Conservation (phyloP, 1,140 invertebrate genomes). For the Drosophila bipectinata region DNA sequence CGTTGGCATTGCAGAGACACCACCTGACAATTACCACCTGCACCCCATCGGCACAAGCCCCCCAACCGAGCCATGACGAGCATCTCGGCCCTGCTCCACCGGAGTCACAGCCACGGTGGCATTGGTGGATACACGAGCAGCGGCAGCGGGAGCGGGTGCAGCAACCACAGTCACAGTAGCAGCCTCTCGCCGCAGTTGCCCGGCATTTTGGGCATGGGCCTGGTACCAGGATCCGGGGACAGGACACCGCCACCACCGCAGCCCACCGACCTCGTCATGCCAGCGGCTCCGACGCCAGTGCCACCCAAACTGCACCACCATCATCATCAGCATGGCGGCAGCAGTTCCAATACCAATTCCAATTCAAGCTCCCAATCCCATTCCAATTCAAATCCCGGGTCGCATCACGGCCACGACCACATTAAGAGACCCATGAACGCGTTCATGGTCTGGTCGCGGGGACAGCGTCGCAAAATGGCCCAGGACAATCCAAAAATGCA, state of each 20-base stretch:
- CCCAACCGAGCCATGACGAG: constrained; percentile 52
- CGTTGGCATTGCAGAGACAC: constrained; percentile 64
- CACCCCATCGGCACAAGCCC: constrained; percentile 14
- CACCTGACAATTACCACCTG: constrained; percentile 64
- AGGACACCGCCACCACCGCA: constrained; percentile 25
- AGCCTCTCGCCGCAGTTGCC: constrained; percentile 72
- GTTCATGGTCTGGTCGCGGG: constrained; percentile 97
- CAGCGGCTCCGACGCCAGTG: constrained; percentile 38
- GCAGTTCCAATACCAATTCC: constrained; percentile 15
- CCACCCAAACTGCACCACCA: constrained; percentile 46
- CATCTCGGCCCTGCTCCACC: constrained; percentile 69
- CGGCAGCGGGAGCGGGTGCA: constrained; percentile 61
- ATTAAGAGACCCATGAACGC: constrained; percentile 97
- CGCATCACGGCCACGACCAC: constrained; percentile 86
- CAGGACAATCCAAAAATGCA: constrained; percentile 99
- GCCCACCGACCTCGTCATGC: constrained; percentile 35
- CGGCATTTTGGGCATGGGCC: constrained; percentile 48
- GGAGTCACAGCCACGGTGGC: constrained; percentile 57
- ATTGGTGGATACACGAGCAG: constrained; percentile 62
- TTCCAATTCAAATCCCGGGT: constrained; percentile 31
- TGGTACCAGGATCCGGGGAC: constrained; percentile 7
- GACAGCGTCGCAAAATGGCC: constrained; percentile 96
- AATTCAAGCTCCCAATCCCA: constrained; percentile 11
- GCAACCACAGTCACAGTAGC: constrained; percentile 69
- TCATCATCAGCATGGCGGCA: constrained; percentile 43